phyloP scores from a whole-genome alignment of 2,797 vertebrate genomes.

The Arremon brunneinucha region DNA sequence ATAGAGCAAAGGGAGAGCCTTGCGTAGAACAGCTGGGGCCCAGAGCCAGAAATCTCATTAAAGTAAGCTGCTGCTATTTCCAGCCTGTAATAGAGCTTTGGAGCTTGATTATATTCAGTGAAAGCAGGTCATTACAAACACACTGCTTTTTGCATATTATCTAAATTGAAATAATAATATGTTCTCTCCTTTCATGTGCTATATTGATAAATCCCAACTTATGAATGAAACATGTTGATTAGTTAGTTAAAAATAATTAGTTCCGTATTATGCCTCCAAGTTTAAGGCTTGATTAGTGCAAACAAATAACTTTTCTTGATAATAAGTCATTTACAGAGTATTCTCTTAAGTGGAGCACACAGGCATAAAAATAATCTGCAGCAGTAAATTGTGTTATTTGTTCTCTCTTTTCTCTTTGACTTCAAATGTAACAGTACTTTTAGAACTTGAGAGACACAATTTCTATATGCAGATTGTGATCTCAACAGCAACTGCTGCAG shows the following conservation, averaged over 20 bases:
- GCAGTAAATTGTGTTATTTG: constrained; percentile 36
- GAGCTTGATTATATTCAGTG: constrained; percentile 82
- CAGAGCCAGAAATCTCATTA: constrained; percentile 86
- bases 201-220: constrained; percentile 77
- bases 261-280: constrained; percentile 68
- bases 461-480: constrained; percentile 36
- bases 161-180: constrained; percentile 80
- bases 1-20: constrained; percentile 74
- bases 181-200: constrained; percentile 73
- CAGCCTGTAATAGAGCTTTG: constrained; percentile 84
- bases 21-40: constrained; percentile 79
- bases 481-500: constrained; percentile 25
- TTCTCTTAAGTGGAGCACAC: constrained; percentile 64
- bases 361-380: constrained; percentile 57
- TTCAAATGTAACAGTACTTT: constrained; percentile 40
- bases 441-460: constrained; percentile 26
- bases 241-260: constrained; percentile 79
- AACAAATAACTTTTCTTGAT: constrained; percentile 69
- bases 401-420: constrained; percentile 18
- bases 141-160: constrained; percentile 74
- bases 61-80: constrained; percentile 88
- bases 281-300: constrained; percentile 71
- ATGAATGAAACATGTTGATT: constrained; percentile 79
- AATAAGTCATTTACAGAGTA: constrained; percentile 65
- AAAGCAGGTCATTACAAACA: constrained; percentile 80